phyloP scores from a whole-genome alignment of 2,888 invertebrate genomes.

The Noctua janthina region DNA sequence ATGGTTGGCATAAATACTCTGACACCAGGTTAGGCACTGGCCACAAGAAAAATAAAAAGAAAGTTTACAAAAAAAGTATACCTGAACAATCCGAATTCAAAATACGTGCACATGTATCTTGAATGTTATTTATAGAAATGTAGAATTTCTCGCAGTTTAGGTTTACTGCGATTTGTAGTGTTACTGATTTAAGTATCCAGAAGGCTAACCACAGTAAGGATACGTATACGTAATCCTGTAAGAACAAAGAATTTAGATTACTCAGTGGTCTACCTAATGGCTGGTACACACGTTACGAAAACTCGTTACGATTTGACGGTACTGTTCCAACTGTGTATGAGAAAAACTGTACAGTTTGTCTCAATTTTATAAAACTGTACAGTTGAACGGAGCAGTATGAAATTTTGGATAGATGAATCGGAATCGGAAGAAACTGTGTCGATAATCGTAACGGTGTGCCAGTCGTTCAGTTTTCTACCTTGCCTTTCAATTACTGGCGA shows the following conservation, averaged over 20 bases:
- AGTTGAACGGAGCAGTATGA: no score
- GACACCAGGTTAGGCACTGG: background rate
- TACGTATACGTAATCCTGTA: background rate
- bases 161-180: background rate
- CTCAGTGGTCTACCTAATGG: background rate
- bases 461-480: no score
- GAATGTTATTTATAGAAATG: background rate
- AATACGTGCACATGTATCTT: constrained; percentile 9
- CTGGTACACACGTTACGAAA: no score
- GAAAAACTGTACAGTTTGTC: no score
- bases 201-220: background rate
- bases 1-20: background rate
- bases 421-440: no score
- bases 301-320: no score
- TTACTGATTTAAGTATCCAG: background rate
- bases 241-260: background rate
- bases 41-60: background rate
- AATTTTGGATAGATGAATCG: no score
- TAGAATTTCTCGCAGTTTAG: background rate
- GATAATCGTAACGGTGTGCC: no score
- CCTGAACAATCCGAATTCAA: constrained; percentile 6
- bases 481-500: no score
- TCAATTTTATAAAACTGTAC: no score
- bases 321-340: no score
- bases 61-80: background rate